These are phyloP conservation scores for Brachionus rotundiformis DNA, from an alignment of 1,140 invertebrate genomes.

Conservation along the genomic window DNA sequence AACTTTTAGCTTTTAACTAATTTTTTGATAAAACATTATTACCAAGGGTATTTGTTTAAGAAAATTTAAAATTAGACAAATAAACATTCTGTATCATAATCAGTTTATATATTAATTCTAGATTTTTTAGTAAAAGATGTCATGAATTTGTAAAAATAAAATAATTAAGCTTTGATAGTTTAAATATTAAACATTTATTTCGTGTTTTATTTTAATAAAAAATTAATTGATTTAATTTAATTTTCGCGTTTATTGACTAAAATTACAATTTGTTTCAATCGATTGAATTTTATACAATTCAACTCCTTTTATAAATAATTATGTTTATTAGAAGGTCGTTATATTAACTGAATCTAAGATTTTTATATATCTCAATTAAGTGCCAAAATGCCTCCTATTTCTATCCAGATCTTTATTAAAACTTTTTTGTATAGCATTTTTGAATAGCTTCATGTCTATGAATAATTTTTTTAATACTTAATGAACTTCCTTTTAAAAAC, in stretches of 20 bases:
- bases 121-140: no score
- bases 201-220: background rate
- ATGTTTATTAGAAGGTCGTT: background rate
- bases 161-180: no score
- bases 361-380: background rate
- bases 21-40: background rate
- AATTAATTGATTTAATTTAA: background rate
- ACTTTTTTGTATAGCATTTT: no score
- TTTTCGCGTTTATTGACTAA: slow-evolving; percentile 5
- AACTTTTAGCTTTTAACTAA: background rate
- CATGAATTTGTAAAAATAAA: no score
- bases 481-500: background rate
- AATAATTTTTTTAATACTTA: background rate
- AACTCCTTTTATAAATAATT: slow-evolving; percentile 3
- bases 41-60: background rate
- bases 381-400: background rate
- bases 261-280: background rate
- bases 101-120: no score
- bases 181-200: background rate
- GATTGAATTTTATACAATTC: background rate
- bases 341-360: background rate
- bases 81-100: background rate
- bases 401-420: no score
- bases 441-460: background rate
- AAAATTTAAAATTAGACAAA: background rate